Evolutionary conservation across 35 echinoderm and acorn worm species (phyloP), one percentile per base, ranked within the genome.

Genomic region (Anneissia japonica): DNA sequence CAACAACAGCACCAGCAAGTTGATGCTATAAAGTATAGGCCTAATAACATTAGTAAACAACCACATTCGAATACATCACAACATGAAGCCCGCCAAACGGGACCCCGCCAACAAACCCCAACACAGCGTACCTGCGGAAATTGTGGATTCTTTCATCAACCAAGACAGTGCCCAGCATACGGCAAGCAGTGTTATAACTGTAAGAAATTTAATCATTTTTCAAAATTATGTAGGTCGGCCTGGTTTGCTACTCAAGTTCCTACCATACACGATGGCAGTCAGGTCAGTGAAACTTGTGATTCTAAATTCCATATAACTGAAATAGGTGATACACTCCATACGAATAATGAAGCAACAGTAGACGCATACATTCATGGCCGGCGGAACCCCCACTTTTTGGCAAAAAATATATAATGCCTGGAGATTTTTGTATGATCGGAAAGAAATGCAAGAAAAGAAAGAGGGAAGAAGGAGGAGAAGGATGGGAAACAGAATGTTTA

Each of bases 151-250:
- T 30, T 17, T 72, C 56, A 89, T 31, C 46, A 10, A 0, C 37
- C 34, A 32, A 73, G 37, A 82, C 17, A 74, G 0, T 82, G 87
- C 34, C 37, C 45, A 30, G 79, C 87, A 75, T 89, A 32, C 21
- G 80, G 87, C 32, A 89, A 89, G 39, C 87, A 89, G 64, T 89
- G 87, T 45, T 31, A 39, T 6, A 73, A 76, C 34, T 74, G 87
- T 75, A 31, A n/a, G n/a, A n/a, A 83, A 83, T 32, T 14, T 32
- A 89, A 83, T 37, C 80, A 83, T 79, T 89, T 40, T 43, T 46
- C 79, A 16, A 83, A 83, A 33, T 30, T 74, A 0, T 89, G 79
- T 46, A 0, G 64, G 26, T 77, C 76, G 3, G 3, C 23, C 37
- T 4, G 21, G 3, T 17, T 21, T 3, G 10, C 38, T 46, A 11